phyloP scores from a whole-genome alignment of 2,113 vertebrate species.

The Bettongia penicillata region DNA sequence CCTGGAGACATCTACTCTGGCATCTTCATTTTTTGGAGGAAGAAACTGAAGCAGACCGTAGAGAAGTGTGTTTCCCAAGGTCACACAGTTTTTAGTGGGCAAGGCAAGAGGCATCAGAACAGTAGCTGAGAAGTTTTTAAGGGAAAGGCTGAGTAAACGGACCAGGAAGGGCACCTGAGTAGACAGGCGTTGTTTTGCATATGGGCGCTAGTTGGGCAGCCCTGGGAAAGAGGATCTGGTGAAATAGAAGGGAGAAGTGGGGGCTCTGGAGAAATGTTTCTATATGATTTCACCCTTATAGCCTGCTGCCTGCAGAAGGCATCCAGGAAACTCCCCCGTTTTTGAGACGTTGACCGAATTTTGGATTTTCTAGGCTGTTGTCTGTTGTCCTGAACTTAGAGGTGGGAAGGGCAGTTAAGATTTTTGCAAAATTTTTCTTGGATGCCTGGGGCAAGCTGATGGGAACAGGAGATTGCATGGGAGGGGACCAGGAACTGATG shows the following conservation, averaged over 20 bases:
- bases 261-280: not conserved
- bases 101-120: not conserved
- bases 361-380: not conserved
- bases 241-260: not conserved
- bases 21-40: not conserved
- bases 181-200: too few species aligned
- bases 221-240: not conserved
- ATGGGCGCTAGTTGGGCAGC: not conserved
- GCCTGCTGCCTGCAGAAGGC: not conserved
- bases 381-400: not conserved
- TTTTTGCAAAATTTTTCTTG: not conserved
- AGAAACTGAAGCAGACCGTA: not conserved
- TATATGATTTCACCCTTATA: not conserved
- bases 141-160: too few species aligned
- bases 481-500: not conserved
- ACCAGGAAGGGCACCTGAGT: too few species aligned
- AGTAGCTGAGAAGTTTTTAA: too few species aligned
- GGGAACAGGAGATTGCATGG: not conserved
- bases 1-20: not conserved
- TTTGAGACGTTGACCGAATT: not conserved
- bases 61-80: too few species aligned
- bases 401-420: not conserved
- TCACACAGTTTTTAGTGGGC: not conserved
- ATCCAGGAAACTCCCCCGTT: not conserved
- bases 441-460: not conserved